Conservation (phyloP, 2,888 invertebrate species). For the Phortica magna region DNA sequence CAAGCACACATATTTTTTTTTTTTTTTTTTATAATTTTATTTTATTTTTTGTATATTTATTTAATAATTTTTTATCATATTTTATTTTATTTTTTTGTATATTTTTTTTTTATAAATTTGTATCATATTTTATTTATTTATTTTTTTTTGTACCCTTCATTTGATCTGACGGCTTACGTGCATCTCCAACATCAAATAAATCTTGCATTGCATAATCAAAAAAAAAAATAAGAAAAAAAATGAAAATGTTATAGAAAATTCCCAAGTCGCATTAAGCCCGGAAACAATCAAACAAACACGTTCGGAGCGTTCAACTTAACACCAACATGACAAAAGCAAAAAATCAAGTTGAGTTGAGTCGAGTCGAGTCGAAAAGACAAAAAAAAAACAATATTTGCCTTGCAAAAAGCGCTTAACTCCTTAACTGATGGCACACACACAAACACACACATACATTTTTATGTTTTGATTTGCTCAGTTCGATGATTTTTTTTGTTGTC, state of each 20-base stretch:
- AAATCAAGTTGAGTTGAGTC: background rate
- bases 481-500: background rate
- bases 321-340: background rate
- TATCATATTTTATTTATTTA: too few species aligned
- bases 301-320: background rate
- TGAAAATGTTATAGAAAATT: background rate
- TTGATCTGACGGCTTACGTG: too few species aligned
- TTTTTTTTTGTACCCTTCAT: too few species aligned
- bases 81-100: too few species aligned
- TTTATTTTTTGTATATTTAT: too few species aligned
- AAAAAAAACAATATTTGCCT: background rate
- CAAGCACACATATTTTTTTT: too few species aligned
- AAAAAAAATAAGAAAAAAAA: background rate
- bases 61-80: too few species aligned
- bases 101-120: too few species aligned
- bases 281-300: background rate
- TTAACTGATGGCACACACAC: background rate
- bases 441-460: background rate
- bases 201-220: background rate
- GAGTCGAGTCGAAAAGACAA: too few species aligned
- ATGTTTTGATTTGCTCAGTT: background rate
- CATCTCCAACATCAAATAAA: background rate
- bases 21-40: too few species aligned
- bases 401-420: conserved; percentile 6
- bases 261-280: background rate